Evolutionary conservation across 1,140 invertebrate species (phyloP).

Genomic region (Meloidogyne floridensis): DNA sequence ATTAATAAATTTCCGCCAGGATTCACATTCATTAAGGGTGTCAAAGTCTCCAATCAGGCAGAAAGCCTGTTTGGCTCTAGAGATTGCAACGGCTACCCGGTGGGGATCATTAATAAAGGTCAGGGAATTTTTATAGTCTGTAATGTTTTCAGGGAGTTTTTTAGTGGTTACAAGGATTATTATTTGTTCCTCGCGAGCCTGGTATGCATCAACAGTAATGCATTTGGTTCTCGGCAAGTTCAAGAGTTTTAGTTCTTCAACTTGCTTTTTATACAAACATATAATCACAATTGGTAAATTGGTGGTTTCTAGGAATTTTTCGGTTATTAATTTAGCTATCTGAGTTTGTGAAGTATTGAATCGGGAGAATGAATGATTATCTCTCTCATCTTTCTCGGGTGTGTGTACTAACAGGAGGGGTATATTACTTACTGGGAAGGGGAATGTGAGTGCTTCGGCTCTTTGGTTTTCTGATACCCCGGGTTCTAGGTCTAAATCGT

Average conservation of each 20-base stretch:
- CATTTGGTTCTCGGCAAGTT: neutral
- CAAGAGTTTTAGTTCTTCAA: neutral
- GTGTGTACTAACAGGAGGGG: constrained; percentile 2
- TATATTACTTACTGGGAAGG: neutral
- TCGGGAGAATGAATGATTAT: neutral
- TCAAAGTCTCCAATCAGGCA: no score
- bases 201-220: constrained; percentile 3
- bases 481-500: neutral
- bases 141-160: neutral
- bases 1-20: no score
- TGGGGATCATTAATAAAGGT: constrained; percentile 4
- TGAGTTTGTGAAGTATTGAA: neutral
- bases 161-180: constrained; percentile 5
- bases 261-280: neutral
- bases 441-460: neutral
- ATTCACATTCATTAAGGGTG: no score
- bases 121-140: neutral
- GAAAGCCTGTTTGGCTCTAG: neutral
- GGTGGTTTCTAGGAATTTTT: neutral
- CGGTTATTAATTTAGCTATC: neutral
- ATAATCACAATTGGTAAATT: neutral
- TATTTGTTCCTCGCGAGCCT: neutral
- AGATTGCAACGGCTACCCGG: neutral
- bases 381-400: neutral
- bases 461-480: neutral